A percentile compares a stretch with the other conserved stretches of the same genome.
phyloP scores from a whole-genome alignment of 2,113 vertebrate genomes.

The Camelus bactrianus region DNA sequence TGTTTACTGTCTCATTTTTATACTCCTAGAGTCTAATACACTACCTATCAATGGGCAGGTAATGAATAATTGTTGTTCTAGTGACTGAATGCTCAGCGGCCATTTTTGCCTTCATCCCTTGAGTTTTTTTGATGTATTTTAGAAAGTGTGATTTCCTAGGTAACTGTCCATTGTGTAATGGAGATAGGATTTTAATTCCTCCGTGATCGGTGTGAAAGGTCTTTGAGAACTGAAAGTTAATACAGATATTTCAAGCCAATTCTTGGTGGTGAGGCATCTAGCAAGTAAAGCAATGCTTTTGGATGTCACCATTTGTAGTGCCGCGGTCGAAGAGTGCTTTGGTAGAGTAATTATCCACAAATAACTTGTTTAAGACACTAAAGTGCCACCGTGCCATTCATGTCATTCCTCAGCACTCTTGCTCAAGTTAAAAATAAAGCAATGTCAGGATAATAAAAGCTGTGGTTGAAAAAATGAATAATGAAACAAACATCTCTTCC shows the following conservation, averaged over 20 bases:
- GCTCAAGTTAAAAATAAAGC: slow-evolving; percentile 67
- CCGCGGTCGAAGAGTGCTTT: slow-evolving; percentile 21
- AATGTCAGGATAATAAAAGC: slow-evolving; percentile 48
- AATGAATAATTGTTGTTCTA: not conserved
- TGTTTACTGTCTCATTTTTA: slow-evolving; percentile 7
- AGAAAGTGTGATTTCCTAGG: not conserved
- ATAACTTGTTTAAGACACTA: slow-evolving; percentile 58
- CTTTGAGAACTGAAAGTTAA: not conserved
- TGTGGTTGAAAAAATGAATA: slow-evolving; percentile 45
- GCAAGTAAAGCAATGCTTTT: slow-evolving; percentile 37
- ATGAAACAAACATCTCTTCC: slow-evolving; percentile 58
- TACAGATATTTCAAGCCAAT: not conserved
- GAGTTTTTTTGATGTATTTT: not conserved
- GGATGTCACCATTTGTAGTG: slow-evolving; percentile 49
- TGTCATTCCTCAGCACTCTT: not conserved
- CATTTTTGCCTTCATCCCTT: not conserved
- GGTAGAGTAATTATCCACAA: slow-evolving; percentile 51
- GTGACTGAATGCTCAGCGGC: not conserved
- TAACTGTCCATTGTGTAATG: not conserved
- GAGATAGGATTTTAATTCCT: slow-evolving; percentile 14
- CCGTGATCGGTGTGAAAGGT: not conserved
- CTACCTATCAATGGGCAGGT: not conserved
- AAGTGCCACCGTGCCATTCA: not conserved
- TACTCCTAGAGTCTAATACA: not conserved
- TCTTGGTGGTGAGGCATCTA: slow-evolving; percentile 11